Conservation (phyloP, 2,797 vertebrate genomes). For the Microctenopoma steveboyesi region DNA sequence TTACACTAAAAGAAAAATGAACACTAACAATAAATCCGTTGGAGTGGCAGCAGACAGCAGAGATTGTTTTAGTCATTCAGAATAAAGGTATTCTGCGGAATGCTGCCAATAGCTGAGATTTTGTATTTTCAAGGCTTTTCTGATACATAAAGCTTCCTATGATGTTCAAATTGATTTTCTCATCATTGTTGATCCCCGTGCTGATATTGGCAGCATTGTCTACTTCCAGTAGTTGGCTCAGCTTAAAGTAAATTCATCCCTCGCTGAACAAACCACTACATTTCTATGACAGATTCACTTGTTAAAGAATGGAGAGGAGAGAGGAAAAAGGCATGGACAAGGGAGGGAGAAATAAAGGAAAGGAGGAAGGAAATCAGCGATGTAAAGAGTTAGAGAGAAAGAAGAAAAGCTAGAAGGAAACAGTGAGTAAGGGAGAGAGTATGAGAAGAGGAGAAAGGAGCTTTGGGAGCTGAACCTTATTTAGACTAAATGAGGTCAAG, state of each 20-base stretch:
- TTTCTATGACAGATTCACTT: slow-evolving; percentile 43
- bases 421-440: slow-evolving; percentile 16
- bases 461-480: slow-evolving; percentile 77
- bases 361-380: slow-evolving; percentile 3
- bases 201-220: slow-evolving; percentile 37
- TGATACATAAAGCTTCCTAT: slow-evolving; percentile 29
- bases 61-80: slow-evolving; percentile 37
- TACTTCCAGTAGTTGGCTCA: slow-evolving; percentile 23
- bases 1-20: slow-evolving; percentile 18
- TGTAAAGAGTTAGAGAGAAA: slow-evolving; percentile 12
- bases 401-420: neutral
- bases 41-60: slow-evolving; percentile 16
- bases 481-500: slow-evolving; percentile 83
- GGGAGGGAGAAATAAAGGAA: slow-evolving; percentile 6
- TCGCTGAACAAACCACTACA: slow-evolving; percentile 21
- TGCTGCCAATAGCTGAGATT: slow-evolving; percentile 20
- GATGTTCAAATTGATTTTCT: slow-evolving; percentile 55
- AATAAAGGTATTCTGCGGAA: slow-evolving; percentile 31
- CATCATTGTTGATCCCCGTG: slow-evolving; percentile 27
- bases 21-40: slow-evolving; percentile 14
- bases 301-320: slow-evolving; percentile 14
- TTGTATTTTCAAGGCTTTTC: slow-evolving; percentile 31
- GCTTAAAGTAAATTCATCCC: slow-evolving; percentile 45
- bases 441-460: slow-evolving; percentile 48
- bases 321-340: slow-evolving; percentile 3